Conservation (phyloP, 2,888 invertebrate species). For the Cantharis flavilabris region DNA sequence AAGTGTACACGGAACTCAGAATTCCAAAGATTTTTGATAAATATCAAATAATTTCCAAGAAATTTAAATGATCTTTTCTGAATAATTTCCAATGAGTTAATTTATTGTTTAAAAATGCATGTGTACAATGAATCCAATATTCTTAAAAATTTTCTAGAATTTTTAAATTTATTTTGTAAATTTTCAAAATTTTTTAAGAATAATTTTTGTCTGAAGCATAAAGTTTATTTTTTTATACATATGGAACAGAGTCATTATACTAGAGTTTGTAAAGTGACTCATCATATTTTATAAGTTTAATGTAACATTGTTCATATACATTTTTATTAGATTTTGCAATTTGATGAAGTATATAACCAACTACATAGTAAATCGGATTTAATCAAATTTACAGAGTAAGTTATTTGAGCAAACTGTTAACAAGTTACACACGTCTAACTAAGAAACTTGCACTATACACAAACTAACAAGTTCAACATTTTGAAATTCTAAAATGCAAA, state of each 20-base stretch:
- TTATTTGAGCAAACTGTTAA: constrained; percentile 2
- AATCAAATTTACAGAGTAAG: not conserved
- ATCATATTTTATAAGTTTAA: not conserved
- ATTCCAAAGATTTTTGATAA: too few species aligned
- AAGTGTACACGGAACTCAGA: too few species aligned
- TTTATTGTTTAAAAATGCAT: too few species aligned
- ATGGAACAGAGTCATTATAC: not conserved
- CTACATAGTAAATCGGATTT: not conserved
- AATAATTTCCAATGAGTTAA: too few species aligned
- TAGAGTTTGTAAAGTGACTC: not conserved
- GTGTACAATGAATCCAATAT: too few species aligned
- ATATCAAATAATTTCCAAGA: too few species aligned
- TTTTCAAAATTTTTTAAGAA: too few species aligned
- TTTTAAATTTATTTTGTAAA: too few species aligned
- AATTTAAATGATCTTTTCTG: too few species aligned
- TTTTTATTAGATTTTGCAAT: not conserved
- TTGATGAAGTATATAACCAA: not conserved
- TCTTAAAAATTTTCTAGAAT: too few species aligned
- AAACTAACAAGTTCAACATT: not conserved
- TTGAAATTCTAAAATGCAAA: not conserved
- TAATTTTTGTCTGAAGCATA: not conserved
- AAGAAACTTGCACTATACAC: not conserved
- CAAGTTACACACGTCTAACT: not conserved
- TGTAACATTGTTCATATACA: not conserved
- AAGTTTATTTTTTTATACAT: not conserved